Conservation (phyloP, 2,113 vertebrate genomes). For the Psittacara wagleri region DNA sequence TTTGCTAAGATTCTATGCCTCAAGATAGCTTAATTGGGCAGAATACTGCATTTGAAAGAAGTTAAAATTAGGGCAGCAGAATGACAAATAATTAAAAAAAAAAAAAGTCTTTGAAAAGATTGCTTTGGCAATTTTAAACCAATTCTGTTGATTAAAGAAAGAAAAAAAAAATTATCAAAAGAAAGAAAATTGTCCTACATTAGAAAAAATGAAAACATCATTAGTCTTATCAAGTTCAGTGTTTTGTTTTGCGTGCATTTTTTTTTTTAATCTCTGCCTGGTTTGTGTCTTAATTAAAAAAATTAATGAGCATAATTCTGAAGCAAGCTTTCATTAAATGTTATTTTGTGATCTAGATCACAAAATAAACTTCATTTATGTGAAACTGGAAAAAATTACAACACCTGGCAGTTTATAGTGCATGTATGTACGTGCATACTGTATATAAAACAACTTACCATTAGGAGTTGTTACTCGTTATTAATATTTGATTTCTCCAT, state of each 20-base stretch:
- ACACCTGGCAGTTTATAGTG: not conserved
- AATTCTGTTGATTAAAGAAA: not conserved
- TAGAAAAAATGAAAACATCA: not conserved
- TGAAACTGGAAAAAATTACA: not conserved
- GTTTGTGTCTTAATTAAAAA: not conserved
- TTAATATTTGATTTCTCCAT: not conserved
- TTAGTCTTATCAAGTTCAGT: not conserved
- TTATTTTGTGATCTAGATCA: not conserved
- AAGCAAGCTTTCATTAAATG: not conserved
- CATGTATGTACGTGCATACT: rapidly evolving
- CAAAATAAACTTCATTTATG: not conserved
- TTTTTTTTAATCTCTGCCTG: not conserved
- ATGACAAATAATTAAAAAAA: not conserved
- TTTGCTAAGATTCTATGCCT: not conserved
- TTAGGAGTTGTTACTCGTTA: not conserved
- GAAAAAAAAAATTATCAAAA: not conserved
- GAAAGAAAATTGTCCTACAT: not conserved
- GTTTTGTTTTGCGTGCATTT: not conserved
- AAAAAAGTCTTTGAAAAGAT: not conserved
- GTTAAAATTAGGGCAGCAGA: not conserved
- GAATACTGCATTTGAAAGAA: not conserved
- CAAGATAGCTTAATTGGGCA: constrained; percentile 30
- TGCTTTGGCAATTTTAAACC: not conserved
- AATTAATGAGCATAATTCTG: not conserved
- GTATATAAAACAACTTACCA: not conserved